These are phyloP conservation scores for Sitobion miscanthi DNA, from an alignment of 1,140 invertebrate genomes.

Conservation along the genomic window DNA sequence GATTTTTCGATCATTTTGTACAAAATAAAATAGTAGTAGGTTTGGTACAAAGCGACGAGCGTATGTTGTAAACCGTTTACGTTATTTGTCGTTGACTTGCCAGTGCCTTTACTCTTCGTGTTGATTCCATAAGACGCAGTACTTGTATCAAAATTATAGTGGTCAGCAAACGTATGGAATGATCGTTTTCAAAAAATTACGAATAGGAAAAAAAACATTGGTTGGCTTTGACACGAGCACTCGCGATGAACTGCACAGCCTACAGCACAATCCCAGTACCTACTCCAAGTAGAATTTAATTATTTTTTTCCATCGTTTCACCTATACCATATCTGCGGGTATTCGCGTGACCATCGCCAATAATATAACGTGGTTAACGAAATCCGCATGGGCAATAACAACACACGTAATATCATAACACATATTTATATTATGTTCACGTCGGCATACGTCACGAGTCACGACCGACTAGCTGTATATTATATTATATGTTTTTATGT, in stretches of 20 bases:
- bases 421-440: background rate
- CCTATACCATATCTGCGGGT: no score
- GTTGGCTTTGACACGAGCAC: background rate
- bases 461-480: background rate
- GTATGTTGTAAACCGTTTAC: no score
- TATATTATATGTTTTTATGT: background rate
- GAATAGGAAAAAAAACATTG: background rate
- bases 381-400: no score
- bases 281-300: no score
- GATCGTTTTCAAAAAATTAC: background rate
- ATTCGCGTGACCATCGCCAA: no score
- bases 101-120: background rate
- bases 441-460: background rate
- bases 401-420: background rate
- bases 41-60: no score
- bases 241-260: background rate
- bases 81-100: no score
- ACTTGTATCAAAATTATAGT: background rate
- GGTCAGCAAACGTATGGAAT: background rate
- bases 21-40: background rate
- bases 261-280: no score
- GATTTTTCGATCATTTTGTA: background rate
- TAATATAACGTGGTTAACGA: no score
- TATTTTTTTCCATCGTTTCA: no score
- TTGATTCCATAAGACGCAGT: background rate